phyloP scores from a whole-genome alignment of 1,140 invertebrate species.

The Aphidius gifuensis region DNA sequence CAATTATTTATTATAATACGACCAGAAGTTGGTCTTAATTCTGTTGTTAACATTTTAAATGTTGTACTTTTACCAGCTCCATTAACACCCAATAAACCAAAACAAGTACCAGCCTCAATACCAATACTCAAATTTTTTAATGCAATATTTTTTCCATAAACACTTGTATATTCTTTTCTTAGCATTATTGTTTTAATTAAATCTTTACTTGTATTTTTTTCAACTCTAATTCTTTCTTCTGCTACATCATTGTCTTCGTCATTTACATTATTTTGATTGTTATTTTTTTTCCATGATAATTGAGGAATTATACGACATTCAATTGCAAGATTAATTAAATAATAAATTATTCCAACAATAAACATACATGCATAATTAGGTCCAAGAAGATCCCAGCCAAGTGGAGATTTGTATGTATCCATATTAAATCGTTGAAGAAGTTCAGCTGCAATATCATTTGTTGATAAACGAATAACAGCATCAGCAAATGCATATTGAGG shows the following conservation, averaged over 20 bases:
- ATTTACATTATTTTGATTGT: conserved; percentile 33
- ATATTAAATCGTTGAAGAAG: conserved; percentile 62
- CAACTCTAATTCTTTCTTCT: conserved; percentile 52
- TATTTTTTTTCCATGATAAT: conserved; percentile 34
- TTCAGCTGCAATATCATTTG: conserved; percentile 61
- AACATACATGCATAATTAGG: conserved; percentile 57
- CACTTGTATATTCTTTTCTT: conserved; percentile 50
- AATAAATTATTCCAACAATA: conserved; percentile 52
- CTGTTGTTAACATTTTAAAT: conserved; percentile 72
- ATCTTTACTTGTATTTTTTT: conserved; percentile 43
- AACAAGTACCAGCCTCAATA: conserved; percentile 59
- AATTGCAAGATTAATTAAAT: conserved; percentile 59
- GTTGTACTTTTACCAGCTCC: conserved; percentile 73
- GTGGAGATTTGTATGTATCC: conserved; percentile 63
- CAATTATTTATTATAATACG: conserved; percentile 50
- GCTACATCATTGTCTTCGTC: conserved; percentile 53
- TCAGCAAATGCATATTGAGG: conserved; percentile 66
- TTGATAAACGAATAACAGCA: conserved; percentile 62
- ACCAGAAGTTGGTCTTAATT: conserved; percentile 57
- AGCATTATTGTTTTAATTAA: conserved; percentile 49
- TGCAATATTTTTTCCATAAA: conserved; percentile 48
- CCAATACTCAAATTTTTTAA: conserved; percentile 50
- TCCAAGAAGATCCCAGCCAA: conserved; percentile 56
- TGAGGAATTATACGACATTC: conserved; percentile 54
- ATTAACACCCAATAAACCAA: conserved; percentile 73